Conservation (phyloP, 2,797 vertebrate genomes). For the Paedocypris micromegethes region DNA sequence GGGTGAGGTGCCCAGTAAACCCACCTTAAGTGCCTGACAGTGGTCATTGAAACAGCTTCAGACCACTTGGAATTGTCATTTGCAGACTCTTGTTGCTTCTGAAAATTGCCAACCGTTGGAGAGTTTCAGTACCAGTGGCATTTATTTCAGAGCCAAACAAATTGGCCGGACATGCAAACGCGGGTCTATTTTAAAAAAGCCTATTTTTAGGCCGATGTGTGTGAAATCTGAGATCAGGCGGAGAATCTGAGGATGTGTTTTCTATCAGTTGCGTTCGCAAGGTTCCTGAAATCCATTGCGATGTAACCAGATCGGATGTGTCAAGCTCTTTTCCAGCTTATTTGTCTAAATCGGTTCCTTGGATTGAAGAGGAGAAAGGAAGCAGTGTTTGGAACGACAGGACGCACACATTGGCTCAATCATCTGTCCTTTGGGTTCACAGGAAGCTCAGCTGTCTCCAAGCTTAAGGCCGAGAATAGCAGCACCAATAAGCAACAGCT, state of each 20-base stretch:
- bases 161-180: too few relatives aligned
- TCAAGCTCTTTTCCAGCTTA: neutral
- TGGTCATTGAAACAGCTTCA: conserved; percentile 29
- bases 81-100: too few relatives aligned
- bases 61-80: conserved; percentile 32
- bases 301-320: conserved; percentile 9
- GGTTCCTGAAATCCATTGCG: conserved; percentile 10
- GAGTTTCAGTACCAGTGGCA: too few relatives aligned
- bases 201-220: conserved; percentile 17
- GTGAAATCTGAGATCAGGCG: conserved; percentile 29
- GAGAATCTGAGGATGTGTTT: conserved; percentile 32
- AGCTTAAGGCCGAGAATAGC: conserved; percentile 18
- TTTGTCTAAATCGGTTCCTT: conserved; percentile 22
- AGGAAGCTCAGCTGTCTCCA: conserved; percentile 27
- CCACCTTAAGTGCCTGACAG: conserved; percentile 17
- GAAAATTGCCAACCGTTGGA: too few relatives aligned
- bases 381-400: conserved; percentile 5
- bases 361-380: conserved; percentile 21
- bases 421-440: conserved; percentile 25
- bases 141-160: too few relatives aligned
- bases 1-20: conserved; percentile 23
- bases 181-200: conserved; percentile 11
- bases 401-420: conserved; percentile 31
- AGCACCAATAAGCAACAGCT: conserved; percentile 38
- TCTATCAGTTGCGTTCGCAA: conserved; percentile 20